phyloP scores from a whole-genome alignment of 2,888 invertebrate genomes.

The Phortica magna region DNA sequence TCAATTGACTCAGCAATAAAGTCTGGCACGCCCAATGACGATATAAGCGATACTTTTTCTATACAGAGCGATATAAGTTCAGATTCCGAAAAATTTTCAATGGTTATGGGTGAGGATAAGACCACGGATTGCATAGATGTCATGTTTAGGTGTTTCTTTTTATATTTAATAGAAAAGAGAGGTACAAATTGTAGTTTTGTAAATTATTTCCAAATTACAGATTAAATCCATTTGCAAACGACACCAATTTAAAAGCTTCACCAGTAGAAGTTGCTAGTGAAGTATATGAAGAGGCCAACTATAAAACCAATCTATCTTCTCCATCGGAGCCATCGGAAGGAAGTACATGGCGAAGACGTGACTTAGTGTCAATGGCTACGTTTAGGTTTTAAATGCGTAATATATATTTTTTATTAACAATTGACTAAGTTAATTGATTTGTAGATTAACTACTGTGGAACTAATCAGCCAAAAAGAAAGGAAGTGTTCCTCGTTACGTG shows the following conservation, averaged over 20 bases:
- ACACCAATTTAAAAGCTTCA: conserved; percentile 77
- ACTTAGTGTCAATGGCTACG: conserved; percentile 83
- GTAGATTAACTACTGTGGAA: conserved; percentile 87
- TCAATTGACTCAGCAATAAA: conserved; percentile 90
- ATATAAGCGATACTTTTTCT: conserved; percentile 86
- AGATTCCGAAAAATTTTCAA: conserved; percentile 92
- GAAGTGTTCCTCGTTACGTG: conserved; percentile 82
- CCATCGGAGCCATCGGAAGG: conserved; percentile 91
- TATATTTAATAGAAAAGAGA: background rate
- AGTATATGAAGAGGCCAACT: conserved; percentile 84
- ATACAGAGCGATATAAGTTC: conserved; percentile 90
- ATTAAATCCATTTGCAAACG: conserved; percentile 79
- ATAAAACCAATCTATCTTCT: conserved; percentile 83
- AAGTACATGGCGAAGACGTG: conserved; percentile 87
- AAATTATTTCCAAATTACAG: conserved; percentile 51
- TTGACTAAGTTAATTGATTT: conserved; percentile 71
- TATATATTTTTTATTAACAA: conserved; percentile 13
- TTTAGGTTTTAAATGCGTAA: conserved; percentile 72
- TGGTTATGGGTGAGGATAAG: conserved; percentile 83
- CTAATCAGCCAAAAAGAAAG: conserved; percentile 85
- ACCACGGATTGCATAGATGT: conserved; percentile 85
- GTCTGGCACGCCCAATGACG: conserved; percentile 82
- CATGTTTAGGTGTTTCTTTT: conserved; percentile 81
- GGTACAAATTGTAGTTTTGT: background rate
- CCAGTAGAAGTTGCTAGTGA: conserved; percentile 90